Percentiles rank a stretch among this genome's conserved stretches.
phyloP scores from a whole-genome alignment of 2,888 invertebrate genomes.

The Lottia scabra region DNA sequence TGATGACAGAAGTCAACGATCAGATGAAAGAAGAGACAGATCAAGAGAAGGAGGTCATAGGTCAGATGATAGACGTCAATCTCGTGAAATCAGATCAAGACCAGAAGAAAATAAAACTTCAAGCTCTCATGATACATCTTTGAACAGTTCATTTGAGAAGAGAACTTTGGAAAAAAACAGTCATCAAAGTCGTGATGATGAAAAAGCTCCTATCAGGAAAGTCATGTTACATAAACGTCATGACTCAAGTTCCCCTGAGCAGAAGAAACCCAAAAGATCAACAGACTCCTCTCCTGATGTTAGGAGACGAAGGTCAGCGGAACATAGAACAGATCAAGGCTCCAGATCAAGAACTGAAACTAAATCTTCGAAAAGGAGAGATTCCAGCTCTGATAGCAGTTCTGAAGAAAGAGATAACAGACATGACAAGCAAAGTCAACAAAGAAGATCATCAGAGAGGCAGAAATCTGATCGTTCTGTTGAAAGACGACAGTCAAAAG shows the following conservation, averaged over 20 bases:
- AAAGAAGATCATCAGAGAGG: background rate
- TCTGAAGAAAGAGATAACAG: constrained; percentile 10
- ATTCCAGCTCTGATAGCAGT: background rate
- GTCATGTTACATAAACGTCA: too few species aligned
- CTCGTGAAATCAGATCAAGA: background rate
- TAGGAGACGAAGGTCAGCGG: too few species aligned
- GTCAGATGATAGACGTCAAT: constrained; percentile 8
- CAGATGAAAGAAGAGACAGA: constrained; percentile 26
- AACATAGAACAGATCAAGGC: too few species aligned
- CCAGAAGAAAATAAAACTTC: background rate
- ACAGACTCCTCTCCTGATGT: too few species aligned
- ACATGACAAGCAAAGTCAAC: background rate
- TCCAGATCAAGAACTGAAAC: too few species aligned
- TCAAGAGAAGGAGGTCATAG: constrained; percentile 21
- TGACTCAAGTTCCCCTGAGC: too few species aligned
- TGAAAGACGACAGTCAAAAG: too few species aligned
- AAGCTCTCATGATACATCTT: background rate
- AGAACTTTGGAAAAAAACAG: too few species aligned
- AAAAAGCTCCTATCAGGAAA: too few species aligned
- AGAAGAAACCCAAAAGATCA: too few species aligned
- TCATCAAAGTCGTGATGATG: too few species aligned
- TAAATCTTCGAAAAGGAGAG: background rate
- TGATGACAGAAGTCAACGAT: constrained; percentile 8
- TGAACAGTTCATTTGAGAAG: too few species aligned
- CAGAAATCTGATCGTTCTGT: background rate